Evolutionary conservation across 2,888 invertebrate species (phyloP), one percentile per base, ranked within the genome.

Genomic region (Leptinotarsa tumamoca): DNA sequence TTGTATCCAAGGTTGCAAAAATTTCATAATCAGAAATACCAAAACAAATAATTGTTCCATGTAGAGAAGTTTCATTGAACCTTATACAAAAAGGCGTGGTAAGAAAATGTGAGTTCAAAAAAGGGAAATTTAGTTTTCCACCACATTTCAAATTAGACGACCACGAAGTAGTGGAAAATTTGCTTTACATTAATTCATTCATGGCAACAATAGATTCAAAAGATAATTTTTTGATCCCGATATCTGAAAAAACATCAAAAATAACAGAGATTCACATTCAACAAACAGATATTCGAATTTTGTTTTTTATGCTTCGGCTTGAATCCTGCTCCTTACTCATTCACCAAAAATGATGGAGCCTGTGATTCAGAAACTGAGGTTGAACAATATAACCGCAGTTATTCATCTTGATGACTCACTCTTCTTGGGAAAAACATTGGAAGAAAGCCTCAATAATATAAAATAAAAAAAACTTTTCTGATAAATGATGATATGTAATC

Each of bases 71-170:
- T 63, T 71, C 43, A 17, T 1, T 14, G 4, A 52, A 23, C 43
- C 50, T 73, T 33, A 67, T 69, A 49, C 33, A 69, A 52, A 68
- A 49, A 7, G 76, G 73, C 15, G 76, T 69, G 49, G 66, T 76
- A 21, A 14, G n/a, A 49, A 70, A 76, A 58, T 70, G 66, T 14
- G 3, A 54, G 50, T 43, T 27, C 15, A 33, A 3, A 52, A 56
- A 66, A 56, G n/a, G 23, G 66, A 23, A 15, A 21, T 66, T 66
- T 7, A 21, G 2, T 66, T 33, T 17, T 17, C 10, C 66, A 23
- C 66, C 21, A 66, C 66, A 23, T 10, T 14, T 10, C 15, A 15
- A 15, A 14, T 10, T 0, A 50, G 15, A 10, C 10, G 49, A 67
- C 18, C 27, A 52, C 5, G 23, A 23, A 52, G 52, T 50, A 15